Conservation (phyloP, 2,888 invertebrate species). For the Chrysina gloriosa region DNA sequence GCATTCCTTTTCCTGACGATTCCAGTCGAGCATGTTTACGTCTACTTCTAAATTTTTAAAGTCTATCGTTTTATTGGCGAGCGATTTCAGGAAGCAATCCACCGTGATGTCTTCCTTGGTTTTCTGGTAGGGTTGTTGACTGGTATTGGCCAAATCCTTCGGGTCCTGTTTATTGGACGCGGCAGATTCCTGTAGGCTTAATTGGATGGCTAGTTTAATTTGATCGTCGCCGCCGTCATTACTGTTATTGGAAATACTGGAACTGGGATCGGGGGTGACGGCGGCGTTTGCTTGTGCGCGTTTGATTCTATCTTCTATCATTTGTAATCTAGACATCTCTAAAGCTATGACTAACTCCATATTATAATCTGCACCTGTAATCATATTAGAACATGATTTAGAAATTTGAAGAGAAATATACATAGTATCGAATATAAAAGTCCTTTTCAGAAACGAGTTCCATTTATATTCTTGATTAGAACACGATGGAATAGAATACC, state of each 20-base stretch:
- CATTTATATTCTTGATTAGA: too few relatives aligned
- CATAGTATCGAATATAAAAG: too few relatives aligned
- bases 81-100: conserved; percentile 67
- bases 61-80: conserved; percentile 66
- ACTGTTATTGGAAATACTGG: conserved; percentile 62
- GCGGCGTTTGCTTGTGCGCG: conserved; percentile 61
- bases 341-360: conserved; percentile 75
- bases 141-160: conserved; percentile 42
- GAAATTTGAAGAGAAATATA: too few relatives aligned
- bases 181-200: conserved; percentile 66
- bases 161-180: conserved; percentile 50
- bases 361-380: conserved; percentile 66
- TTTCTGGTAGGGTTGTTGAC: conserved; percentile 57
- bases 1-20: conserved; percentile 57
- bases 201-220: conserved; percentile 67
- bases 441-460: too few relatives aligned
- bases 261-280: conserved; percentile 58
- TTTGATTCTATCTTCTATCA: conserved; percentile 71
- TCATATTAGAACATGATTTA: conserved; percentile 34
- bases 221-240: conserved; percentile 65
- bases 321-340: conserved; percentile 76
- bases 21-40: conserved; percentile 54
- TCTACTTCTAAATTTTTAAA: conserved; percentile 61
- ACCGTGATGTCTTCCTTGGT: conserved; percentile 67
- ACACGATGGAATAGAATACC: too few relatives aligned